Conservation (phyloP, 2,113 vertebrate species). For the Psophia crepitans region DNA sequence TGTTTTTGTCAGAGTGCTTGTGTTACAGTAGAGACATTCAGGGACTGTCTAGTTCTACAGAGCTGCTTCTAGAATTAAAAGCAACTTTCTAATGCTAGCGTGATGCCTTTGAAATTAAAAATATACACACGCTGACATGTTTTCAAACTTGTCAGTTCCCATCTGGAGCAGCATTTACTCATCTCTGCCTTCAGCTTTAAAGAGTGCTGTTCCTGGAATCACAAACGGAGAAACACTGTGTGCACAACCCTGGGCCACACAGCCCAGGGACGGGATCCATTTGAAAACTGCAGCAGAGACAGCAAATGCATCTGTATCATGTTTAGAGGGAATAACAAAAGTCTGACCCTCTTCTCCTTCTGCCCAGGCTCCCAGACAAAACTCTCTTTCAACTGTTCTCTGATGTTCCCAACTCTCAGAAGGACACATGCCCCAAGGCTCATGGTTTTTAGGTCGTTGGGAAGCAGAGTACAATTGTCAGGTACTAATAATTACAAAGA, state of each 20-base stretch:
- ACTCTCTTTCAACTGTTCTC: neutral
- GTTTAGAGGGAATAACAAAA: neutral
- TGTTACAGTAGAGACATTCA: neutral
- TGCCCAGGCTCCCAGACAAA: neutral
- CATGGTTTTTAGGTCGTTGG: neutral
- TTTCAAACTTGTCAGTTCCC: constrained; percentile 63
- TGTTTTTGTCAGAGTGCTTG: neutral
- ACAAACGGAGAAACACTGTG: neutral
- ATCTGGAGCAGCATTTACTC: constrained; percentile 42
- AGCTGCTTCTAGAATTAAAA: constrained; percentile 13
- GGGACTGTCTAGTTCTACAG: neutral
- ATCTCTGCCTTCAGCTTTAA: constrained; percentile 11
- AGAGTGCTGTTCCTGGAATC: neutral
- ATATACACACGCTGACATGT: constrained; percentile 63
- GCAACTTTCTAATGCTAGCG: neutral
- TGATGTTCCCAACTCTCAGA: neutral
- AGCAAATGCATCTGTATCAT: neutral
- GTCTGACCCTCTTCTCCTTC: neutral
- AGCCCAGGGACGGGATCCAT: neutral
- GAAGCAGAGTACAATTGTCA: neutral
- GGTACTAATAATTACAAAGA: neutral
- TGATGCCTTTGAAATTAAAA: constrained; percentile 57
- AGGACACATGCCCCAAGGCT: neutral
- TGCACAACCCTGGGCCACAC: neutral
- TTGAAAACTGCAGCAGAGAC: neutral